Base-by-base conservation (phyloP, 2,888 invertebrate species). In the Sesamia inferens region DNA sequence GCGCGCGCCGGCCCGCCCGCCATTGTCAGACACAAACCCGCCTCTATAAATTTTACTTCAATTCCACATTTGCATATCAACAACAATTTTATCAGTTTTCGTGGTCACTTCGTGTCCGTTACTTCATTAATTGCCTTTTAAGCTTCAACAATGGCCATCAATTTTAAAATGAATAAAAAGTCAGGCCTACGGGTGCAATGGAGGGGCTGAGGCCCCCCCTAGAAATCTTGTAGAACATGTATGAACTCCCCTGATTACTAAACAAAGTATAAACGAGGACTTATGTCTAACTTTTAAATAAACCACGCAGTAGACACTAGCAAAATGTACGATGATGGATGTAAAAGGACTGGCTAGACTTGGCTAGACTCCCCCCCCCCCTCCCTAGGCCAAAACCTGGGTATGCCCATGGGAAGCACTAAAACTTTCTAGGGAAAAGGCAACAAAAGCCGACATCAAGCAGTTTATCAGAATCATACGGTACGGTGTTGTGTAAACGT, bases 1-100 rank as follows among this genome's bases (percentile, higher is more conserved):
- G 82, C 78, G 69, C 68, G 79, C 86, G 82, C 85, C 74, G 78
- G 47, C 51, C 80, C 73, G 73, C 85, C 79, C 79, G 74, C 90
- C 88, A 92, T 92, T 93, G 92, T 93, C 87, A 75, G 68, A 61
- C 71, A 57, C 82, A 84, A 74, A 63, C 78, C 59, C 84, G 87
- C 88, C 86, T 83, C 90, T 88, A 92, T 92, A 93, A 92, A 91
- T 87, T 90, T 88, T 82, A 86, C 88, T 85, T 78, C 84, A 86
- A 85, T 87, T 81, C 79, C 85, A 86, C 91, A 91, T 92, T 92
- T 92, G 85, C 91, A 92, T 93, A 93, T 92, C 91, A 90, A 90
- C 88, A 85, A 87, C 83, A 86, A 85, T 90, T 91, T 92, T 90
- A 90, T 87, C 81, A 88, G 87, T 87, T 86, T 87, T 89, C 88